phyloP scores from a whole-genome alignment of 2,888 invertebrate species.

The Drosophila melanosoma region DNA sequence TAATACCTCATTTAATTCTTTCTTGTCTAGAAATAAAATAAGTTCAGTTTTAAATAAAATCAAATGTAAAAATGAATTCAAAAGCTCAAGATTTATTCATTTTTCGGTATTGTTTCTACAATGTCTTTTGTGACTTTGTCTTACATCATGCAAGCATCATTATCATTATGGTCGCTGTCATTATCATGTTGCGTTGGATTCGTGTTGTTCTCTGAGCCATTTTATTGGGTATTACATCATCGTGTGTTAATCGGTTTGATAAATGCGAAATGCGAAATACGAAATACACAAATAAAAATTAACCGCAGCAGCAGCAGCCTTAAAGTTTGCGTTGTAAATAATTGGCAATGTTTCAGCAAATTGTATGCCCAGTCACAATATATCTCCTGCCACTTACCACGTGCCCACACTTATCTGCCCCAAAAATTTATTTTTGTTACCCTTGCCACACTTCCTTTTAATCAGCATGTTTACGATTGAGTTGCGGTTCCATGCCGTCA shows the following conservation, averaged over 20 bases:
- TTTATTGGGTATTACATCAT: slow-evolving; percentile 67
- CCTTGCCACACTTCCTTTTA: slow-evolving; percentile 2
- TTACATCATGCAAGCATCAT: slow-evolving; percentile 37
- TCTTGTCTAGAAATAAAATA: too few relatives aligned
- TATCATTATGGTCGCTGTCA: background rate
- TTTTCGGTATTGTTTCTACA: slow-evolving; percentile 9
- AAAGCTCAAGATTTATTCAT: slow-evolving; percentile 9
- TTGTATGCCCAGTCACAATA: slow-evolving; percentile 25
- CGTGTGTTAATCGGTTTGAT: slow-evolving; percentile 52
- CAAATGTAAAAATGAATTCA: background rate
- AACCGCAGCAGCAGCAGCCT: slow-evolving; percentile 9
- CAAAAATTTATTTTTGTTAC: background rate
- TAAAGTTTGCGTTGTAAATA: slow-evolving; percentile 50
- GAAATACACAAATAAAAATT: slow-evolving; percentile 44
- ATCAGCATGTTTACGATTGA: background rate
- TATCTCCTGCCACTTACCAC: background rate
- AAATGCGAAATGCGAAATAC: slow-evolving; percentile 26
- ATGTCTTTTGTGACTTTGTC: slow-evolving; percentile 12
- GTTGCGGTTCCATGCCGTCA: background rate
- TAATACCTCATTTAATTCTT: background rate
- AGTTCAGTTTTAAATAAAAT: background rate
- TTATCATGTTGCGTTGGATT: slow-evolving; percentile 6
- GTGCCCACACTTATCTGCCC: background rate
- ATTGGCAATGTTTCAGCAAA: slow-evolving; percentile 65
- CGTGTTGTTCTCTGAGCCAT: slow-evolving; percentile 21